Evolutionary conservation across 1,140 invertebrate species (phyloP).

Genomic region (Pogonognathellus flavescens): DNA sequence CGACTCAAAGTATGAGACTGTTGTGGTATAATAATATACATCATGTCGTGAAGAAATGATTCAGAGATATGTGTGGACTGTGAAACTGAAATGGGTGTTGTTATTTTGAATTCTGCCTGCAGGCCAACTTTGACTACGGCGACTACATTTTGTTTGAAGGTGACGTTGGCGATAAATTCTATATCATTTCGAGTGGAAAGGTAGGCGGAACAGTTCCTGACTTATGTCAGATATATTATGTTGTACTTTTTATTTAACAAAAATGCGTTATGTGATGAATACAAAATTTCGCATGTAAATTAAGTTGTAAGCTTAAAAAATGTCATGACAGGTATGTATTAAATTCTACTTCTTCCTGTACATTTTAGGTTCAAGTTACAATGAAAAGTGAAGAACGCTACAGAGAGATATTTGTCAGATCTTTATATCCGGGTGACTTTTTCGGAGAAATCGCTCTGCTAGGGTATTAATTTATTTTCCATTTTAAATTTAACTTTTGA

Average conservation of each 20-base stretch:
- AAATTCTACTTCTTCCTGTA: background rate
- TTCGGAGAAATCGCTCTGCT: constrained; percentile 97
- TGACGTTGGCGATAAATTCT: constrained; percentile 98
- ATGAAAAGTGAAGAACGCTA: constrained; percentile 83
- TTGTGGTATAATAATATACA: too few relatives aligned
- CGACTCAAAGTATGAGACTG: background rate
- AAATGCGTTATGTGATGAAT: background rate
- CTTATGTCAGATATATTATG: background rate
- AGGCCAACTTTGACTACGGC: constrained; percentile 90
- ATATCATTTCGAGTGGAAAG: constrained; percentile 97
- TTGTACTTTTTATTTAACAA: background rate
- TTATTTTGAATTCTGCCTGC: constrained; percentile 18
- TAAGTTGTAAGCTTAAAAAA: background rate
- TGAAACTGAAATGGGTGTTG: constrained; percentile 16
- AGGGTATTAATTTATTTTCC: constrained; percentile 79
- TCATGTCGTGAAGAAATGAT: too few relatives aligned
- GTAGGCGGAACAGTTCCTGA: constrained; percentile 68
- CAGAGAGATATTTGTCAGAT: constrained; percentile 89
- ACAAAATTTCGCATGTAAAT: background rate
- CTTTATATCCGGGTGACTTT: constrained; percentile 92
- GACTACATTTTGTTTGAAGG: constrained; percentile 99
- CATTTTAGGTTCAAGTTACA: constrained; percentile 79
- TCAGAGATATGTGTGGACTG: too few relatives aligned
- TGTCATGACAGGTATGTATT: background rate
- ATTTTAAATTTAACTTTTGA: too few relatives aligned